Evolutionary conservation across 2,113 vertebrate genomes (phyloP), one percentile per base, ranked within the genome.

Genomic region (Clarias magur): DNA sequence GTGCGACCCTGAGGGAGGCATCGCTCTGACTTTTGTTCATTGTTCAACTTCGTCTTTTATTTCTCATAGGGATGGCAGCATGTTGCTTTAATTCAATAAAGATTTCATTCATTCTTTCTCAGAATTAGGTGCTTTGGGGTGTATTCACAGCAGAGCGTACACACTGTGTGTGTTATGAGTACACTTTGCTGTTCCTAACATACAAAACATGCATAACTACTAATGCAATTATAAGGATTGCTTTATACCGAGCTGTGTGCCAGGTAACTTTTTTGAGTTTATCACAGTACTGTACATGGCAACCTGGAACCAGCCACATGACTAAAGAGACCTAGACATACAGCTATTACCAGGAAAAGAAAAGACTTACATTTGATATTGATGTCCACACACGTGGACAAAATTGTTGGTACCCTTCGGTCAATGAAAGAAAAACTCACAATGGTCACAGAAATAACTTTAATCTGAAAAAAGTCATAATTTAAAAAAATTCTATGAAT

Each of bases 21-120:
- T 87, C 87, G 38, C 59, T 70, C 67, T 53, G 60, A 87, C 72
- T 84, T 82, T 88, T 84, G 88, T 87, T 91, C 92, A 90, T 92
- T 79, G 42, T 65, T 88, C 78, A 59, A 80, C 48, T 85, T 68
- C 53, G 62, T 63, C 10, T 21, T 67, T 83, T 83, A 80, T 90
- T 88, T 87, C 83, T 88, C 87, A 57, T 15, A 48, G 68, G 86
- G 70, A 34, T 60, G 60, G 0, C 42, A 70, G 67, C 16, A 65
- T 63, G 53, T n/a, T 87, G 82, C 42, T 89, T 85, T 62, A 85
- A 75, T 87, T 87, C 7, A 56, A 83, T 34, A 65, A 62, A 67
- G 10, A 85, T 68, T 13, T 80, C 25, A 72, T 88, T 57, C 16
- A 80, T 72, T 42, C 62, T 86, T 56, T 85, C 76, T 62, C 3